Evolutionary conservation across 2,888 invertebrate genomes (phyloP).

Genomic region (Branchellion lobata): DNA sequence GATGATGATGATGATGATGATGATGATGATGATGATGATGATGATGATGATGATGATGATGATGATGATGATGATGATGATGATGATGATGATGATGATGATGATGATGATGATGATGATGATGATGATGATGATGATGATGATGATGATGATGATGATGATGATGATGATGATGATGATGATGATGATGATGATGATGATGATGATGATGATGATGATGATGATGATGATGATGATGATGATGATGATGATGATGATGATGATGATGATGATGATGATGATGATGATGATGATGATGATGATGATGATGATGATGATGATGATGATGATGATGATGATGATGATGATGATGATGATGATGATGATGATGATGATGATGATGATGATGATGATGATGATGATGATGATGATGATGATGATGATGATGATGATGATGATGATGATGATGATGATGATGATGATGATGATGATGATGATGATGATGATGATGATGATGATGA

Average conservation of each 20-base stretch:
- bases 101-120: slow-evolving; percentile 41
- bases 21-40: slow-evolving; percentile 39
- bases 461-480: background rate
- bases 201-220: slow-evolving; percentile 39
- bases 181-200: slow-evolving; percentile 42
- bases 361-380: slow-evolving; percentile 42
- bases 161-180: slow-evolving; percentile 38
- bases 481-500: slow-evolving; percentile 6
- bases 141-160: slow-evolving; percentile 42
- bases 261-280: slow-evolving; percentile 40
- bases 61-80: slow-evolving; percentile 41
- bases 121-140: slow-evolving; percentile 41
- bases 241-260: slow-evolving; percentile 41
- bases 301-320: slow-evolving; percentile 41
- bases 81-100: slow-evolving; percentile 40
- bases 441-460: slow-evolving; percentile 6
- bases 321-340: slow-evolving; percentile 42
- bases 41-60: slow-evolving; percentile 42
- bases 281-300: slow-evolving; percentile 41
- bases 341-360: slow-evolving; percentile 38
- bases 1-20: slow-evolving; percentile 42
- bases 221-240: slow-evolving; percentile 42
- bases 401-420: slow-evolving; percentile 8
- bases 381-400: slow-evolving; percentile 11
- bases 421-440: slow-evolving; percentile 12